Evolutionary conservation across 2,113 vertebrate genomes (phyloP), one percentile per base, ranked within the genome.

Genomic region (Pelmatolapia mariae): DNA sequence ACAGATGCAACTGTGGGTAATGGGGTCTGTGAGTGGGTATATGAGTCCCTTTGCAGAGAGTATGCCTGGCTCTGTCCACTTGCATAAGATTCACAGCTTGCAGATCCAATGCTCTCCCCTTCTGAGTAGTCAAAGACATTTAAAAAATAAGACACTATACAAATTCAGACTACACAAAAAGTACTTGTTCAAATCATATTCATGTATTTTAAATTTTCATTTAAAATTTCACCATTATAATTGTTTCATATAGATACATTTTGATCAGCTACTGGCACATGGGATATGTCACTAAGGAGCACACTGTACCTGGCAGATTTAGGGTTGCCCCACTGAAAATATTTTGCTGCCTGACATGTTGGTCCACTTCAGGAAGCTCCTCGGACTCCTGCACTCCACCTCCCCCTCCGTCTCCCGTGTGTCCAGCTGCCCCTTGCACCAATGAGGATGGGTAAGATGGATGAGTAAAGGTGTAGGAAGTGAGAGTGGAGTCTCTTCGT

Each of bases 331-430:
- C 90, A 56, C 93, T 93, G 12, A 95, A 91, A 80, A 96, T 94
- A 31, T 87, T 84, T 83, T 96, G 96, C 87, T 97, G 97, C 57
- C 88, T 95, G 82, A 96, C 96, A 87, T 97, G 96, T 81, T 97
- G 97, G 89, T 98, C 97, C 38, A 96, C 96, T 89, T 98, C 97
- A 10, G 97, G 95, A 36, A 94, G 86, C 82, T 98, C 97, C 91
- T 97, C 97, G 59, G 95, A 92, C 86, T 98, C 98, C 19, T 90
- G 94, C 50, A 88, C 91, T 81, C 85, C 91, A 1, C 63, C 83
- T 56, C 87, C 87, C 24, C 71, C 89, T 26, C 89, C 68, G 11
- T 79, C 91, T 81, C 89, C 89, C 12, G 79, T 86, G 63, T 90
- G 87, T 73, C 83, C 91, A 63, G 88, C 57, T 57, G 80, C 43